Percentiles rank a stretch among this genome's conserved stretches.
phyloP scores from a whole-genome alignment of 2,888 invertebrate genomes.

The Macrophya alboannulata region DNA sequence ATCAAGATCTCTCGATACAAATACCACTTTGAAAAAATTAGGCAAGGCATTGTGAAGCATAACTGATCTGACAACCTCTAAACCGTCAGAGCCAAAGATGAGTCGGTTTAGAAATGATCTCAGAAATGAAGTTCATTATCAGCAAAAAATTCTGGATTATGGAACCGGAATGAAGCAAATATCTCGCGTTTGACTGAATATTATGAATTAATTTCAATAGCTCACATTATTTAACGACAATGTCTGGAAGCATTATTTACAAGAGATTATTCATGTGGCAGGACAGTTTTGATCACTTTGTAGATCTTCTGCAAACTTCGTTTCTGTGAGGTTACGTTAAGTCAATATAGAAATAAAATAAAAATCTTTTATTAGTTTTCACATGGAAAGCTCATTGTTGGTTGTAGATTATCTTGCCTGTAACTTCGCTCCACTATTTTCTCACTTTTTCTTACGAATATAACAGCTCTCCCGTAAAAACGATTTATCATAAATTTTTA shows the following conservation, averaged over 20 bases:
- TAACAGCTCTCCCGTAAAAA: background rate
- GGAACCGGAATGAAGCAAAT: too few relatives aligned
- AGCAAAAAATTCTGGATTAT: too few relatives aligned
- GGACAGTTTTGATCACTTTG: background rate
- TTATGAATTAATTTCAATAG: background rate
- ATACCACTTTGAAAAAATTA: background rate
- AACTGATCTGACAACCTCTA: background rate
- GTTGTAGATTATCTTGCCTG: background rate
- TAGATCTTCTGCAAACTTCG: background rate
- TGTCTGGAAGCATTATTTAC: background rate
- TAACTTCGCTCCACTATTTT: background rate
- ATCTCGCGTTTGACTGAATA: background rate
- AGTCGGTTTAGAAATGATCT: background rate
- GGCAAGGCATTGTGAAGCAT: background rate
- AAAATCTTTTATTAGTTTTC: background rate
- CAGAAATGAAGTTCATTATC: too few relatives aligned
- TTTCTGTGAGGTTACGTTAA: background rate
- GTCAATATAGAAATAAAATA: background rate
- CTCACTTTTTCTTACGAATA: background rate
- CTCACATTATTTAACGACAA: background rate
- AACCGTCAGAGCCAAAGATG: background rate
- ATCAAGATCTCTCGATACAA: background rate
- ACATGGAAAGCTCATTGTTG: background rate
- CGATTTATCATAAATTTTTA: background rate
- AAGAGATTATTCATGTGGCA: background rate